Conservation (phyloP, 2,113 vertebrate genomes). For the Phycodurus eques region DNA sequence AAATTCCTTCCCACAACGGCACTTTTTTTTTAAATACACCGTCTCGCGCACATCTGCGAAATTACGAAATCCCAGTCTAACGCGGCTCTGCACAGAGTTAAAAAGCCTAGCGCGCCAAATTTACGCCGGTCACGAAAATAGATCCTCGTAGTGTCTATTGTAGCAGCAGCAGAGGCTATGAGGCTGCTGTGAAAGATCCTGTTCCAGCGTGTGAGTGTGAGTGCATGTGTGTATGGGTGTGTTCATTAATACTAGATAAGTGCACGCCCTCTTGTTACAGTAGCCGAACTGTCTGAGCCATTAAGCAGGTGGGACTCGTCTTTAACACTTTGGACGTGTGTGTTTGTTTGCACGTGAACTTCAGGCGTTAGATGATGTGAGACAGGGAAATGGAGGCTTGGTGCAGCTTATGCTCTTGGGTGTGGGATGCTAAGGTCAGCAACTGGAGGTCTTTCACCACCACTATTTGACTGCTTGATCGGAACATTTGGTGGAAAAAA, state of each 20-base stretch:
- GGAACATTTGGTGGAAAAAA: no score
- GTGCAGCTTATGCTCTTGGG: no score
- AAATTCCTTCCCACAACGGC: no score
- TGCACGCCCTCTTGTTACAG: slow-evolving; percentile 28
- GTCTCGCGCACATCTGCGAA: no score
- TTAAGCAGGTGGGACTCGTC: slow-evolving; percentile 61
- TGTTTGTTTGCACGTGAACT: slow-evolving; percentile 52
- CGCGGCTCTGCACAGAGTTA: no score
- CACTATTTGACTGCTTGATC: background rate
- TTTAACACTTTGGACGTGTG: slow-evolving; percentile 39
- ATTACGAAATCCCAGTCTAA: no score
- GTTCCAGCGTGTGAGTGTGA: slow-evolving; percentile 35
- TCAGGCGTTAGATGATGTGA: slow-evolving; percentile 50
- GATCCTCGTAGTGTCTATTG: background rate
- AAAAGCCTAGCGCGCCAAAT: no score
- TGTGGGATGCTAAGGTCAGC: background rate
- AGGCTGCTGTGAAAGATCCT: slow-evolving; percentile 41
- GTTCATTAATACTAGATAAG: slow-evolving; percentile 28
- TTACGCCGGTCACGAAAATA: no score
- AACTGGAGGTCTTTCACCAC: background rate
- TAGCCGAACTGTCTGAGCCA: slow-evolving; percentile 47
- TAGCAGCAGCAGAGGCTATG: slow-evolving; percentile 40
- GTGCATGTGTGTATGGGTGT: slow-evolving; percentile 13
- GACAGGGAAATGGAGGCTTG: slow-evolving; percentile 33
- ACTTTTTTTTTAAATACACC: no score